Conservation (phyloP, 2,888 invertebrate species). For the Amiota mariae region DNA sequence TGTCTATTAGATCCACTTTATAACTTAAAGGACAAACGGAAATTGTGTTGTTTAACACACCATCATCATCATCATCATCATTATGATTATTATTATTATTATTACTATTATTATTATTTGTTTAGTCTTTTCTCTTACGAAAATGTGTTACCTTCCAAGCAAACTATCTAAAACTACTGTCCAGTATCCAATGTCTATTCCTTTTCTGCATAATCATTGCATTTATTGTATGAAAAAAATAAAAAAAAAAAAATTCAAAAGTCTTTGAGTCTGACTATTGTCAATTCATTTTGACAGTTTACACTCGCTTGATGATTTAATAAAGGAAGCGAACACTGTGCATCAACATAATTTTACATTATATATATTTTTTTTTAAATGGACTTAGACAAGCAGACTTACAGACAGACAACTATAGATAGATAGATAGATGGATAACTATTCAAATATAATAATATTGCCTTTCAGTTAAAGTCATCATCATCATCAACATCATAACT, state of each 20-base stretch:
- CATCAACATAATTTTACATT: not conserved
- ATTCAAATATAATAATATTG: not conserved
- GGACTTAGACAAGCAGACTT: too few species aligned
- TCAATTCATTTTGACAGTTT: constrained; percentile 57
- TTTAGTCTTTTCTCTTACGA: not conserved
- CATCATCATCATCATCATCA: not conserved
- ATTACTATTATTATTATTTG: too few species aligned
- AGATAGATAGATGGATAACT: not conserved
- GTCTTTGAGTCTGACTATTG: constrained; percentile 45
- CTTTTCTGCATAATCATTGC: constrained; percentile 17
- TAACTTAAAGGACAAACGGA: constrained; percentile 39
- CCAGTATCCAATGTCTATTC: not conserved
- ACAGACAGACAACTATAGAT: too few species aligned
- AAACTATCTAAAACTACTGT: not conserved
- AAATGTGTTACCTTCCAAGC: not conserved
- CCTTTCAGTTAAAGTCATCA: not conserved
- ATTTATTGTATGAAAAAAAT: not conserved
- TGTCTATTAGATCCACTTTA: too few species aligned
- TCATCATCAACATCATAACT: too few species aligned
- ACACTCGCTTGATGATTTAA: constrained; percentile 62
- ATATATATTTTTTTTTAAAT: too few species aligned
- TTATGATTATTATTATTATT: too few species aligned
- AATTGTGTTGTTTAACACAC: constrained; percentile 25
- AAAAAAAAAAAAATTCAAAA: constrained; percentile 12
- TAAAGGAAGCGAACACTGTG: constrained; percentile 35